A percentile compares a stretch with the other conserved stretches of the same genome.
Conservation (phyloP, 2,113 vertebrate genomes). For the Crotophaga sulcirostris region DNA sequence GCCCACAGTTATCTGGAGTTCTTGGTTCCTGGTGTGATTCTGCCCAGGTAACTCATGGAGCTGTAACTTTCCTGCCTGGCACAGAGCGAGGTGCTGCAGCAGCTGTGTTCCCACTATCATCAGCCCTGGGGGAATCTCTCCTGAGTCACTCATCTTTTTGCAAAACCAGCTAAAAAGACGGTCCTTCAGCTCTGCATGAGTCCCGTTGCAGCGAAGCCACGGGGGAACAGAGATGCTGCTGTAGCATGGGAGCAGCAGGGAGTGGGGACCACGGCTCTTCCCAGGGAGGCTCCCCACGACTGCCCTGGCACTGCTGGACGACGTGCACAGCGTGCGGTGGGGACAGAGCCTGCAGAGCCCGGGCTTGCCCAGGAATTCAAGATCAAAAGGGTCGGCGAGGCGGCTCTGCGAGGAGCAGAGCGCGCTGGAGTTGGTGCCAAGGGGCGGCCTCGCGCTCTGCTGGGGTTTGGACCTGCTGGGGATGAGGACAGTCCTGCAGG, state of each 20-base stretch:
- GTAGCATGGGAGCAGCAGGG: background rate
- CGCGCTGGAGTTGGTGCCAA: background rate
- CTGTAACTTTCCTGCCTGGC: background rate
- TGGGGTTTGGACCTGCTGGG: background rate
- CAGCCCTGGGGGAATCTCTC: background rate
- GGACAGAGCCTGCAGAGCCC: background rate
- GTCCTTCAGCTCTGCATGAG: background rate
- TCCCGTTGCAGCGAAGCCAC: background rate
- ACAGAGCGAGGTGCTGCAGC: accelerated
- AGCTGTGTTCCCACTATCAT: accelerated
- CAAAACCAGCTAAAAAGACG: background rate
- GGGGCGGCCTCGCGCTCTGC: background rate
- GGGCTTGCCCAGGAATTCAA: accelerated
- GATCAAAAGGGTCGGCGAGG: background rate
- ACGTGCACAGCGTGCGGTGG: accelerated
- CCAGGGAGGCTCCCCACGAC: background rate
- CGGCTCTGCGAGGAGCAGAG: background rate
- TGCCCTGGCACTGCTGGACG: background rate
- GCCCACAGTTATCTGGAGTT: accelerated
- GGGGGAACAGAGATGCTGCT: background rate
- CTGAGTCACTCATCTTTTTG: background rate
- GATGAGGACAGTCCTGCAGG: background rate
- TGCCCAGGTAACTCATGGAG: background rate
- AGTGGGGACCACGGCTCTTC: background rate
- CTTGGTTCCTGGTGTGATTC: background rate